Evolutionary conservation across 2,113 vertebrate genomes (phyloP).

Genomic region (Macrotis lagotis): DNA sequence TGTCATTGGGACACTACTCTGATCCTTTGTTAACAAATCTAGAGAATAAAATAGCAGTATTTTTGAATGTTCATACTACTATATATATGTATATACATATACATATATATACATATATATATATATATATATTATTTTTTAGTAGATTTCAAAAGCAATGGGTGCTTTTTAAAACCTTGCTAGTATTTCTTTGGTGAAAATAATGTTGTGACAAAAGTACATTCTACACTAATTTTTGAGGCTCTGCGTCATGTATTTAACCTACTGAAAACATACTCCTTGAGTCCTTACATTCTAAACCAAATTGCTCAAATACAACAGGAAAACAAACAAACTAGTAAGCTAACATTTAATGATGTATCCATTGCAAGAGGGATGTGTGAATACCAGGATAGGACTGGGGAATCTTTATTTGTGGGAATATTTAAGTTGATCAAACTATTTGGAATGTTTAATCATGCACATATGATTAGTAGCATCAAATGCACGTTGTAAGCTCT

Average conservation of each 20-base stretch:
- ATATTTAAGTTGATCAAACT: too few relatives aligned
- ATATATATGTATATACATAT: too few relatives aligned
- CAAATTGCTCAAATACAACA: neutral
- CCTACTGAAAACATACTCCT: neutral
- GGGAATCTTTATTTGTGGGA: too few relatives aligned
- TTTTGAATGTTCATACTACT: neutral
- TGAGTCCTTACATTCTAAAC: neutral
- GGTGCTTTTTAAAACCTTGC: neutral
- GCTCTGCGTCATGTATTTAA: neutral
- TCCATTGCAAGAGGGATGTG: too few relatives aligned
- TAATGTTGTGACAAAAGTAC: neutral
- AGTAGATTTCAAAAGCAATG: neutral
- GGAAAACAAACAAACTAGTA: too few relatives aligned
- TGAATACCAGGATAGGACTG: too few relatives aligned
- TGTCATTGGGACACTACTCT: neutral
- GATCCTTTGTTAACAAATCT: neutral
- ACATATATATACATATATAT: too few relatives aligned
- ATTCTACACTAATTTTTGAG: neutral
- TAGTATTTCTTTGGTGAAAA: neutral
- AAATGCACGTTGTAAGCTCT: too few relatives aligned
- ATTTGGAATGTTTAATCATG: too few relatives aligned
- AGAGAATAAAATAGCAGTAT: neutral
- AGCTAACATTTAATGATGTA: too few relatives aligned
- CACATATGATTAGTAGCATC: too few relatives aligned
- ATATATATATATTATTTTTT: too few relatives aligned